A percentile compares a stretch with the other conserved stretches of the same genome.
Conservation (phyloP, 2,797 vertebrate species). For the Liasis olivaceus region DNA sequence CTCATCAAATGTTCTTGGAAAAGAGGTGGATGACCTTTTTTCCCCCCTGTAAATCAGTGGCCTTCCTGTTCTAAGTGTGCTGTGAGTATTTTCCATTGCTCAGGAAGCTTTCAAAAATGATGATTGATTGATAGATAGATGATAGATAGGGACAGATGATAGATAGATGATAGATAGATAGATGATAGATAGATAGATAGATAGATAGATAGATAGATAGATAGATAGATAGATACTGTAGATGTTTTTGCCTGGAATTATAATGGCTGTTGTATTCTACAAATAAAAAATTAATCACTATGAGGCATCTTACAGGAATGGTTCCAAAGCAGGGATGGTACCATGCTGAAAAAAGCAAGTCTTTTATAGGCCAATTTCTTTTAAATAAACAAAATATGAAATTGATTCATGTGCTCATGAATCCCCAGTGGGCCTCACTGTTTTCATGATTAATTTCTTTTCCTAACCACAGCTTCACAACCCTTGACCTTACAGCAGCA, state of each 20-base stretch:
- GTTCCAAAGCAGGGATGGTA: slow-evolving; percentile 26
- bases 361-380: slow-evolving; percentile 50
- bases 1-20: background rate
- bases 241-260: background rate
- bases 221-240: too few species aligned
- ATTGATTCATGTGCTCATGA: slow-evolving; percentile 64
- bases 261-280: background rate
- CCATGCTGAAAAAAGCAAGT: slow-evolving; percentile 36
- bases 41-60: slow-evolving; percentile 5
- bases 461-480: slow-evolving; percentile 68
- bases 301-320: slow-evolving; percentile 4
- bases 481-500: slow-evolving; percentile 71
- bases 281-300: slow-evolving; percentile 38
- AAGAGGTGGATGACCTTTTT: background rate
- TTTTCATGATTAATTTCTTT: slow-evolving; percentile 79
- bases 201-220: too few species aligned
- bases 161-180: too few species aligned
- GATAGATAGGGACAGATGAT: too few species aligned
- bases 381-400: slow-evolving; percentile 67
- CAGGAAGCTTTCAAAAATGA: background rate
- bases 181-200: too few species aligned
- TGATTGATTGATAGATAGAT: too few species aligned
- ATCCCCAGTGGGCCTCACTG: slow-evolving; percentile 63
- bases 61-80: slow-evolving; percentile 26
- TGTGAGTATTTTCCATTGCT: slow-evolving; percentile 22